Evolutionary conservation across 2,888 invertebrate genomes (phyloP), one percentile per base, ranked within the genome.

Genomic region (Drosophila kuntzei): DNA sequence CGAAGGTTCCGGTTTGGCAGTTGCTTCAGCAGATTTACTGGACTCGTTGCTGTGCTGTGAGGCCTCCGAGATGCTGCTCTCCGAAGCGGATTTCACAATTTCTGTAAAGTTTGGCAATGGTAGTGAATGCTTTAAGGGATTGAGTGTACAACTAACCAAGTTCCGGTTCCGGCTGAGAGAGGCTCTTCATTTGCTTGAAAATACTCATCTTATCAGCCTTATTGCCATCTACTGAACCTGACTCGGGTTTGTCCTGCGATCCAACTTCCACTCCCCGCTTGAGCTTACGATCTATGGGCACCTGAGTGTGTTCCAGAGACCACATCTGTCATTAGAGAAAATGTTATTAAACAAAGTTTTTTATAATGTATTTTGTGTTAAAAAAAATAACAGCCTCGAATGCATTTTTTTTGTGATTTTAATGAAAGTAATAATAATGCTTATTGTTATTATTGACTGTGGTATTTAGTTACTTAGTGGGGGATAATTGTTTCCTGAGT

Each of bases 231-330:
- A 55, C 25, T 8, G 71, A 62, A 4, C 44, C 55, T 11, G 57
- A 16, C 22, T 93, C 93, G 43, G 93, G 93, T 43, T 93, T 94
- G 65, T 93, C 94, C 44, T 91, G 90, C 32, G 93, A 93, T 37
- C 91, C 92, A 4, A 94, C 93, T 64, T 93, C 93, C 5, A 90
- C 82, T 7, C 87, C 90, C 14, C 92, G 82, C 69, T 93, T 93
- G 0, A 92, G 74, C 73, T 91, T 91, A 53, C 90, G 90, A 71
- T 92, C 92, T 60, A 92, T 91, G 16, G 96, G 96, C 49, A 97
- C 96, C 93, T 97, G 97, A 47, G 97, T 95, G 91, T 98, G 98
- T 92, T 98, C 98, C 90, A 98, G 95, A 9, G 98, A 98, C 98
- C 98, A 99, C 98, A 99, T 98, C 97, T 98, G 90, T 8, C 32